Conservation (phyloP, 2,888 invertebrate genomes). For the Eumacrocentrus americanus region DNA sequence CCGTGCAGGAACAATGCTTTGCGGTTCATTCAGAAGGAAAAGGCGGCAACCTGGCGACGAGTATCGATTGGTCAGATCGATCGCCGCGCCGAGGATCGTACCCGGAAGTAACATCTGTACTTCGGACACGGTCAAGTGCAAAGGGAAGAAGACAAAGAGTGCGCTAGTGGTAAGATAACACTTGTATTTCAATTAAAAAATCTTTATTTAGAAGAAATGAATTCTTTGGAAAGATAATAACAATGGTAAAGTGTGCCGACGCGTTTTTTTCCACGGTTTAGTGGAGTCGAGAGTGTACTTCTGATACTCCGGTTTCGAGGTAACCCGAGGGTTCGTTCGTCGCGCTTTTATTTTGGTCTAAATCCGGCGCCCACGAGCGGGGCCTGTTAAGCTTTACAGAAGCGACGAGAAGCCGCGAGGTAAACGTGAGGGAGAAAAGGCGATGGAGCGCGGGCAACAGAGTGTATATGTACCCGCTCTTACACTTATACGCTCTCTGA, state of each 20-base stretch:
- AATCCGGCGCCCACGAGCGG: too few relatives aligned
- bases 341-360: too few relatives aligned
- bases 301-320: too few relatives aligned
- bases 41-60: conserved; percentile 49
- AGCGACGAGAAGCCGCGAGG: conserved; percentile 34
- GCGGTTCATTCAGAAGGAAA: conserved; percentile 52
- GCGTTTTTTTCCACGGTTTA: too few relatives aligned
- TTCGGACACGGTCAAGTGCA: conserved; percentile 34
- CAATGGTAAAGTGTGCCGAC: too few relatives aligned
- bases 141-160: conserved; percentile 35
- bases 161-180: conserved; percentile 48
- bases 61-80: conserved; percentile 52
- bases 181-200: too few relatives aligned
- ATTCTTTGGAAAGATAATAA: too few relatives aligned
- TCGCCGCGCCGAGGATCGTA: conserved; percentile 43
- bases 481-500: conserved; percentile 5
- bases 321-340: too few relatives aligned
- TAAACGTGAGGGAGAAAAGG: conserved; percentile 25
- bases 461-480: not conserved
- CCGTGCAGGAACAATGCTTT: conserved; percentile 44
- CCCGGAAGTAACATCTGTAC: conserved; percentile 41
- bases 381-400: conserved; percentile 33
- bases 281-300: too few relatives aligned
- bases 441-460: too few relatives aligned
- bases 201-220: too few relatives aligned